Evolutionary conservation across 2,113 vertebrate species (phyloP).

Genomic region (Dicaeum eximium): DNA sequence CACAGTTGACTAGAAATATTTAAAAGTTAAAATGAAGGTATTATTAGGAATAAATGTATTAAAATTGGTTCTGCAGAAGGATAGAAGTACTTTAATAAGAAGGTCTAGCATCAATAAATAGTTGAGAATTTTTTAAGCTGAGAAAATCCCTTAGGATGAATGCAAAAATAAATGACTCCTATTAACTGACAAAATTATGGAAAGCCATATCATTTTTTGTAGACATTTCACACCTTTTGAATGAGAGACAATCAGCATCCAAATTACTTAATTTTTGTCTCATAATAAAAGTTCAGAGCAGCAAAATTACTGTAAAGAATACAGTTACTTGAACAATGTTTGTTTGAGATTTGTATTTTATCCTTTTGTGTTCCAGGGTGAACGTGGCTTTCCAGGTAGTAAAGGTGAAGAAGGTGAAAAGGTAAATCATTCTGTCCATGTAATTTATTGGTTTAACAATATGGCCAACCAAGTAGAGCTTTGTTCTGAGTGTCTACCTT

Average conservation of each 20-base stretch:
- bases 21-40: background rate
- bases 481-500: background rate
- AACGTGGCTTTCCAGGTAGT: constrained; percentile 65
- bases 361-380: constrained; percentile 62
- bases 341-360: background rate
- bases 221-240: background rate
- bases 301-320: background rate
- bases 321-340: background rate
- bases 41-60: background rate
- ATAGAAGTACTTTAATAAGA: background rate
- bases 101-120: background rate
- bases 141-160: background rate
- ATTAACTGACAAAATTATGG: background rate
- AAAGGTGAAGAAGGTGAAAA: constrained; percentile 74
- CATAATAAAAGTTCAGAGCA: background rate
- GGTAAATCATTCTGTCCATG: constrained; percentile 44
- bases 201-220: background rate
- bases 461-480: background rate
- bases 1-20: background rate
- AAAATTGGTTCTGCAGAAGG: background rate
- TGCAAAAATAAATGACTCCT: background rate
- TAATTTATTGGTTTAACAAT: background rate
- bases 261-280: background rate
- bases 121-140: background rate
- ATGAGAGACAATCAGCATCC: background rate